Percentiles rank a stretch among this genome's conserved stretches.
phyloP scores from a whole-genome alignment of 2,113 vertebrate species.

The Bolborhynchus lineola region DNA sequence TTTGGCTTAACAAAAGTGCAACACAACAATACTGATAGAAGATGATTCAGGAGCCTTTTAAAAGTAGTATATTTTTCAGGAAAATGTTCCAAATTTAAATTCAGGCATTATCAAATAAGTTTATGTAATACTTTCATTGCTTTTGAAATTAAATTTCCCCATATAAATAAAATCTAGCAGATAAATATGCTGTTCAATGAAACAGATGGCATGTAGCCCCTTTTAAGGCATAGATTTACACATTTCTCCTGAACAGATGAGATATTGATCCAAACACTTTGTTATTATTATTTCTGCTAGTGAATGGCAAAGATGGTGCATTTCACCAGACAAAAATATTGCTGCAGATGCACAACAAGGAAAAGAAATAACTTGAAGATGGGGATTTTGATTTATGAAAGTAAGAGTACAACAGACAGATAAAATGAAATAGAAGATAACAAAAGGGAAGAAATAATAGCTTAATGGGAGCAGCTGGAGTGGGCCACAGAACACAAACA shows the following conservation, averaged over 20 bases:
- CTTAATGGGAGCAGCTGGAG: background rate
- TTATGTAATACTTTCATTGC: background rate
- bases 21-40: background rate
- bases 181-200: background rate
- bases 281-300: background rate
- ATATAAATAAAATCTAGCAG: background rate
- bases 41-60: background rate
- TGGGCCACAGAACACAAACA: background rate
- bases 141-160: background rate
- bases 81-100: background rate
- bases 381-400: background rate
- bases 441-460: background rate
- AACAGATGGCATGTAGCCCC: background rate
- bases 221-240: constrained; percentile 11
- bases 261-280: background rate
- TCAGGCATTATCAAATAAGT: background rate
- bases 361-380: background rate
- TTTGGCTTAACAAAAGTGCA: background rate
- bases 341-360: background rate
- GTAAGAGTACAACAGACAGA: background rate
- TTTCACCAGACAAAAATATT: background rate
- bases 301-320: background rate
- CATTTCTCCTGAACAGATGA: background rate
- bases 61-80: background rate
- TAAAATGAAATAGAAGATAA: background rate